Percentiles rank a stretch among this genome's conserved stretches.
Evolutionary conservation across 2,113 vertebrate species (phyloP).

Genomic region (Vidua chalybeata): DNA sequence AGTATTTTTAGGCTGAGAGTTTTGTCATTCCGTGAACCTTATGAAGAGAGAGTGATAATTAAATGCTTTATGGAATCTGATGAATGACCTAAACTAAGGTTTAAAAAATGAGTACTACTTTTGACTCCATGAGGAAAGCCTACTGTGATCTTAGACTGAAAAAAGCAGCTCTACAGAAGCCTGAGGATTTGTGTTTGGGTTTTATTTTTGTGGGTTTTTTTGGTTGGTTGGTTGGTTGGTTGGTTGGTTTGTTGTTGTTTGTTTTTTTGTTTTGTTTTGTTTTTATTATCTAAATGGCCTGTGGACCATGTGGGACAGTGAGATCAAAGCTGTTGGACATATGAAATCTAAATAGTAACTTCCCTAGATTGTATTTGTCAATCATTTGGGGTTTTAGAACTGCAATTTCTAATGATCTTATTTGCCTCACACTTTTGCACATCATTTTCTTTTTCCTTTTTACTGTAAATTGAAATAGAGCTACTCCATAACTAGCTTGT

Average conservation of each 20-base stretch:
- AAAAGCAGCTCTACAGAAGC: neutral
- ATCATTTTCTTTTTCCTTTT: neutral
- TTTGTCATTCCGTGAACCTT: neutral
- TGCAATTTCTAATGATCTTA: neutral
- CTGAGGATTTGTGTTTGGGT: neutral
- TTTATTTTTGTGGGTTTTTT: neutral
- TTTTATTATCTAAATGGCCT: neutral
- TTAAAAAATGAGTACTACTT: neutral
- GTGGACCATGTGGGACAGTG: neutral
- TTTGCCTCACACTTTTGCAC: neutral
- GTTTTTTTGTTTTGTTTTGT: rapidly evolving
- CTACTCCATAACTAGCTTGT: rapidly evolving
- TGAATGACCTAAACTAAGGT: neutral
- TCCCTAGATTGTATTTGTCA: neutral
- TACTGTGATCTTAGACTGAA: neutral
- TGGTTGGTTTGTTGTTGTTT: neutral
- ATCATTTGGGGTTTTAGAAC: neutral
- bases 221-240: neutral
- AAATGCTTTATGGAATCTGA: neutral
- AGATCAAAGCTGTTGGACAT: neutral
- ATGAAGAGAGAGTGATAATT: neutral
- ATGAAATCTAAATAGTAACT: neutral
- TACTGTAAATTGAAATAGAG: neutral
- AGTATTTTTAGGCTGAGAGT: neutral
- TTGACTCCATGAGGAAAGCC: neutral